Percentiles rank a stretch among this genome's conserved stretches.
Evolutionary conservation across 2,113 vertebrate genomes (phyloP).

Genomic region (Holacanthus passer): DNA sequence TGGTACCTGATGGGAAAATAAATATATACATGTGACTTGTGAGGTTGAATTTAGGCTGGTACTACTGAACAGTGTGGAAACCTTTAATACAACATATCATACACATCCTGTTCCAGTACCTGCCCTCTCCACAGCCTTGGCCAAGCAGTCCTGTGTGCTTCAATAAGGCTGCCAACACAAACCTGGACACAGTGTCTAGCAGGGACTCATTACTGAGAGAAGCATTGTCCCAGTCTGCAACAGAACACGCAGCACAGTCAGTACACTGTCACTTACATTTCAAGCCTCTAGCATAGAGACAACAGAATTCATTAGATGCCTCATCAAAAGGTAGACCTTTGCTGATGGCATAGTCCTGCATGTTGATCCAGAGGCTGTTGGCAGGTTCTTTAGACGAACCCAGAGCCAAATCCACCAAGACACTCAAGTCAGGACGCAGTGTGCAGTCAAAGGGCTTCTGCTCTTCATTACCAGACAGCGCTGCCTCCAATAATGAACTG

Average conservation of each 20-base stretch:
- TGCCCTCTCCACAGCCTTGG: conserved; percentile 94
- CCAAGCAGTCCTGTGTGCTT: conserved; percentile 94
- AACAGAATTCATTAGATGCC: accelerated
- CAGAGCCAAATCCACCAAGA: conserved; percentile 93
- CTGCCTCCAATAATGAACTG: conserved; percentile 93
- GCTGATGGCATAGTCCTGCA: conserved; percentile 97
- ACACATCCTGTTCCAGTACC: conserved; percentile 78
- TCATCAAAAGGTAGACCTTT: conserved; percentile 86
- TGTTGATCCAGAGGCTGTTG: conserved; percentile 95
- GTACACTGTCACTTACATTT: not conserved
- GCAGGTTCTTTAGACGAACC: conserved; percentile 96
- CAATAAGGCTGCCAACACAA: conserved; percentile 94
- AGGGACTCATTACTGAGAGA: conserved; percentile 93
- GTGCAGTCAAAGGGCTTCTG: conserved; percentile 96
- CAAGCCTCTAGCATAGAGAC: not conserved
- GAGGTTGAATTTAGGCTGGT: not conserved
- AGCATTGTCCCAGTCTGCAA: conserved; percentile 97
- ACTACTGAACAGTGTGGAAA: not conserved
- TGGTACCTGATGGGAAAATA: conserved; percentile 87
- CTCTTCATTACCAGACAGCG: conserved; percentile 96
- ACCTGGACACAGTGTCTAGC: conserved; percentile 94
- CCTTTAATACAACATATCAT: not conserved
- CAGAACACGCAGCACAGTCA: conserved; percentile 14
- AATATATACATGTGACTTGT: not conserved
- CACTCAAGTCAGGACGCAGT: conserved; percentile 88